Percentiles rank a stretch among this genome's conserved stretches.
phyloP scores from a whole-genome alignment of 2,113 vertebrate genomes.

The Xerus inauris region DNA sequence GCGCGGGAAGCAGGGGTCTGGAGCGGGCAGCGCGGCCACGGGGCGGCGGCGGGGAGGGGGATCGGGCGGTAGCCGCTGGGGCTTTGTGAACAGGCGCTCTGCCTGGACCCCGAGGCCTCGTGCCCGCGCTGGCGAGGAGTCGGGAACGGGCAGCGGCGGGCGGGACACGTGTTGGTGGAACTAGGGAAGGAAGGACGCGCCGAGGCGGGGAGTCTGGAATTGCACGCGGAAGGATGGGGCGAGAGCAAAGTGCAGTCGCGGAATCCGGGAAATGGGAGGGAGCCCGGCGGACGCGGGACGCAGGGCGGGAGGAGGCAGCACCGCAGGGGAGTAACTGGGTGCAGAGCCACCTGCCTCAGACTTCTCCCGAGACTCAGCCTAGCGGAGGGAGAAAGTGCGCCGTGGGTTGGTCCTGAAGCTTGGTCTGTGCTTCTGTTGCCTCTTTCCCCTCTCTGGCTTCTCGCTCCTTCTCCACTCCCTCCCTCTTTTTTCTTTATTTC shows the following conservation, averaged over 20 bases:
- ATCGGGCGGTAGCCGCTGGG: background rate
- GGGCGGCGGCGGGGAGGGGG: background rate
- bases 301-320: background rate
- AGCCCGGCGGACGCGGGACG: background rate
- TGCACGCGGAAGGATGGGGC: background rate
- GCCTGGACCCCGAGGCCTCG: background rate
- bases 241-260: too few species aligned
- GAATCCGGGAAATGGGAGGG: background rate
- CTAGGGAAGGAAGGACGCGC: background rate
- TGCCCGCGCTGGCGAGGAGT: background rate
- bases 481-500: background rate
- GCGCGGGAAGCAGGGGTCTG: background rate
- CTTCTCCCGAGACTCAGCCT: background rate
- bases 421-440: accelerated
- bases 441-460: background rate
- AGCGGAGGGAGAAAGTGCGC: background rate
- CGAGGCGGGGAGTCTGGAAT: background rate
- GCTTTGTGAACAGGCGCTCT: constrained; percentile 53
- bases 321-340: background rate
- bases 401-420: accelerated
- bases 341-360: constrained; percentile 58
- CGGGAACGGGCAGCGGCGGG: background rate
- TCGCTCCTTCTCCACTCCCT: background rate
- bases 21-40: background rate
- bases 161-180: constrained; percentile 51